Conservation (phyloP, 1,140 invertebrate genomes). For the Heliothis subflexa region DNA sequence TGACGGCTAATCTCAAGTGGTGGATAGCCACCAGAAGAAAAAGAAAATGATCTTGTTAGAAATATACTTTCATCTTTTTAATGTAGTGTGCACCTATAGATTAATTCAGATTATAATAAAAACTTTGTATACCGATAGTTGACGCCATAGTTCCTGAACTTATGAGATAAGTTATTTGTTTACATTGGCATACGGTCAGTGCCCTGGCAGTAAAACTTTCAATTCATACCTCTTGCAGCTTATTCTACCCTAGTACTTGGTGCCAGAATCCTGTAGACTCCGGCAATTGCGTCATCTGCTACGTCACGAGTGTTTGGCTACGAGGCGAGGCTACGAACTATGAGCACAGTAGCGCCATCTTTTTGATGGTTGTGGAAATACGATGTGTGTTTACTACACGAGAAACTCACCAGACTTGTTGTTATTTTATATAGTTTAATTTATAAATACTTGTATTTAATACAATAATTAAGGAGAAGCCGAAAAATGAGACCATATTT, state of each 20-base stretch:
- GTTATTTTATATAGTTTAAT: too few species aligned
- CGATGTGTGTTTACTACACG: too few species aligned
- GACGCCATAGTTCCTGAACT: not conserved
- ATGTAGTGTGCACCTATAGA: too few species aligned
- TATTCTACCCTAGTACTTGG: conserved; percentile 54
- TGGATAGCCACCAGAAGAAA: too few species aligned
- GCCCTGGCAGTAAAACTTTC: not conserved
- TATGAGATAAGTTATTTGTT: not conserved
- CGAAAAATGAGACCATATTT: too few species aligned
- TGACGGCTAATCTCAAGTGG: too few species aligned
- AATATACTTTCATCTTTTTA: too few species aligned
- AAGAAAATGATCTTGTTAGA: too few species aligned
- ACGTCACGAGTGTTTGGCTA: conserved; percentile 1
- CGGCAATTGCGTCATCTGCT: not conserved
- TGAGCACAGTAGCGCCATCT: not conserved
- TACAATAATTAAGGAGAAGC: too few species aligned
- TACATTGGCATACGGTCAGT: not conserved
- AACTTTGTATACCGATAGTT: not conserved
- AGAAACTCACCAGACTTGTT: too few species aligned
- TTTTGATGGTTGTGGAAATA: too few species aligned
- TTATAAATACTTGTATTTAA: too few species aligned
- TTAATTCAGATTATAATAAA: not conserved
- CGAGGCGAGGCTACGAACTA: not conserved
- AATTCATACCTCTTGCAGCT: conserved; percentile 46
- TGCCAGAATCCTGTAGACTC: not conserved